Conservation (phyloP, 2,113 vertebrate species). For the Pholis gunnellus region DNA sequence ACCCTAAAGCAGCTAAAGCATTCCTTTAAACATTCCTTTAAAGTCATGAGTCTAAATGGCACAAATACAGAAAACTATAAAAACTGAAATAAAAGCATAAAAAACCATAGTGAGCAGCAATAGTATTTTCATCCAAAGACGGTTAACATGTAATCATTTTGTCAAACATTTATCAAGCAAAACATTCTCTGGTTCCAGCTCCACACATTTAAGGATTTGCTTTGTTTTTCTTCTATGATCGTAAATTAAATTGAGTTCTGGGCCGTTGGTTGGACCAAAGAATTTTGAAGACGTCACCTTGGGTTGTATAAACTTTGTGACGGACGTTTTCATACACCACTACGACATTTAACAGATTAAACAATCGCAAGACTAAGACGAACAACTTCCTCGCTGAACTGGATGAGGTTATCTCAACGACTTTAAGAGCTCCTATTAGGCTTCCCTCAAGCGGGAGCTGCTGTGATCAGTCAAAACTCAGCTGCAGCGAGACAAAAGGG, state of each 20-base stretch:
- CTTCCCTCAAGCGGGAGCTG: conserved; percentile 31
- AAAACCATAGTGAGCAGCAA: too few species aligned
- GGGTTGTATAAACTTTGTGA: not conserved
- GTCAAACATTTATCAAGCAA: not conserved
- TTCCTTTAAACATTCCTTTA: too few species aligned
- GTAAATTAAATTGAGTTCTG: not conserved
- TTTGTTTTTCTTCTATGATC: not conserved
- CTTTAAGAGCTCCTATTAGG: conserved; percentile 27
- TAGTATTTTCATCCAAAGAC: not conserved
- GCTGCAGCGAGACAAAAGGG: conserved; percentile 49
- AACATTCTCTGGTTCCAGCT: not conserved
- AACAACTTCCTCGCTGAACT: not conserved
- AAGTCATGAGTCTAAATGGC: not conserved
- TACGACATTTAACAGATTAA: not conserved
- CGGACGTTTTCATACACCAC: not conserved
- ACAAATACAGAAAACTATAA: not conserved
- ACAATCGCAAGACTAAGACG: not conserved
- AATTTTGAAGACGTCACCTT: not conserved
- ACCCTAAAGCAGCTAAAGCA: not conserved
- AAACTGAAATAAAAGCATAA: not conserved
- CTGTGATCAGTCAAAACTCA: conserved; percentile 37
- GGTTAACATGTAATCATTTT: not conserved
- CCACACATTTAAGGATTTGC: not conserved
- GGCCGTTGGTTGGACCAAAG: not conserved
- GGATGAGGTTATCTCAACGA: conserved; percentile 19